These are phyloP conservation scores for Eufriesea mexicana DNA, from an alignment of 1,140 invertebrate genomes.

Conservation along the genomic window DNA sequence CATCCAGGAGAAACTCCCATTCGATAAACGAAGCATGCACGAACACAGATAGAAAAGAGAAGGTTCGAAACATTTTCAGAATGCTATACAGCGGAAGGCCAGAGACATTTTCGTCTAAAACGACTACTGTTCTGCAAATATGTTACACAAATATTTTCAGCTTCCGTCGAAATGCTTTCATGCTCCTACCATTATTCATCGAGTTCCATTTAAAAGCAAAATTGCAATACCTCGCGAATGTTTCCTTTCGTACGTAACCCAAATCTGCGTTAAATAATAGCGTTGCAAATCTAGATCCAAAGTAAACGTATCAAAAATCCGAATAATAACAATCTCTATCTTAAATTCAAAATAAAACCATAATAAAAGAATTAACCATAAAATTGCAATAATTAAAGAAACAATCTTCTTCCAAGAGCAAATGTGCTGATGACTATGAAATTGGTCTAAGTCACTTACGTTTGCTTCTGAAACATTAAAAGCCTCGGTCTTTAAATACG, in stretches of 20 bases:
- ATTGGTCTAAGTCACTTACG: too few relatives aligned
- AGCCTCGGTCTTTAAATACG: too few relatives aligned
- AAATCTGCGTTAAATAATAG: background rate
- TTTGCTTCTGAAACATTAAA: too few relatives aligned
- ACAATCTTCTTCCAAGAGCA: too few relatives aligned
- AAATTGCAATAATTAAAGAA: too few relatives aligned
- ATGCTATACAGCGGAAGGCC: background rate
- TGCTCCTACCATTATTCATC: background rate
- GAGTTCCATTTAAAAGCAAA: background rate
- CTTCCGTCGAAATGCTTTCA: background rate
- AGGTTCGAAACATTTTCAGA: background rate
- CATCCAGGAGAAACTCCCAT: background rate
- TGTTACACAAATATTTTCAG: background rate
- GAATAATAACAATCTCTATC: too few relatives aligned
- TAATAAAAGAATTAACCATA: too few relatives aligned
- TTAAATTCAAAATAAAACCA: too few relatives aligned
- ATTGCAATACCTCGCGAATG: background rate
- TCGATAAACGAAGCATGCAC: background rate
- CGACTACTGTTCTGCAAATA: background rate
- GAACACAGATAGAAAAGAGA: background rate
- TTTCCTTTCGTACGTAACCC: background rate
- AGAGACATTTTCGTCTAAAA: background rate
- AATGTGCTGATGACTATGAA: too few relatives aligned
- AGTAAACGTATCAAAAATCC: too few relatives aligned
- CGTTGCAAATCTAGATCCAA: background rate